Evolutionary conservation across 2,113 vertebrate genomes (phyloP).

Genomic region (Scomber scombrus): DNA sequence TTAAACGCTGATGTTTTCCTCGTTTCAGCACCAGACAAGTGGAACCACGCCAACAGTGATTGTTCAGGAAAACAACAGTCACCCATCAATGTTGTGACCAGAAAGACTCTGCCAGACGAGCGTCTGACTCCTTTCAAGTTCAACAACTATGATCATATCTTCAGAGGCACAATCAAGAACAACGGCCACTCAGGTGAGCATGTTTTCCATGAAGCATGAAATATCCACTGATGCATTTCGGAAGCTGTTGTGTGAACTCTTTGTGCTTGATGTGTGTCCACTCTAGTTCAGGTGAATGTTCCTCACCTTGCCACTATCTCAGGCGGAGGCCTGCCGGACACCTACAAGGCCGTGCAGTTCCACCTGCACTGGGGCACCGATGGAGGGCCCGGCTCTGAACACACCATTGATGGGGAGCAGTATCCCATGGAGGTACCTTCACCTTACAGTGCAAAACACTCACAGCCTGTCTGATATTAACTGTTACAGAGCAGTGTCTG

Average conservation of each 20-base stretch:
- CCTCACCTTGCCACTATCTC: constrained; percentile 57
- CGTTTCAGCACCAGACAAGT: constrained; percentile 77
- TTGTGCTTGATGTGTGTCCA: not conserved
- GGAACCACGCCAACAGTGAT: constrained; percentile 53
- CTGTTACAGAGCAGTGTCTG: too few relatives aligned
- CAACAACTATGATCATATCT: constrained; percentile 76
- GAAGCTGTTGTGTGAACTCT: not conserved
- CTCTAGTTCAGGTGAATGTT: constrained; percentile 86
- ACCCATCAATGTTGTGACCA: constrained; percentile 85
- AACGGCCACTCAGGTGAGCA: constrained; percentile 84
- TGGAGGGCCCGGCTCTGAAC: constrained; percentile 82
- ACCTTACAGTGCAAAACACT: not conserved
- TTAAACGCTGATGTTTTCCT: not conserved
- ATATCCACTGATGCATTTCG: not conserved
- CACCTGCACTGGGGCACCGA: constrained; percentile 92
- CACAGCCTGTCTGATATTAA: not conserved
- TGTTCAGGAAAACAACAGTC: constrained; percentile 79
- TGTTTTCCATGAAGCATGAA: not conserved
- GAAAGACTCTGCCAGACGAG: constrained; percentile 74
- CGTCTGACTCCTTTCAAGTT: constrained; percentile 77
- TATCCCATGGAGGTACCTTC: constrained; percentile 92
- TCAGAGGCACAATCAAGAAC: constrained; percentile 75
- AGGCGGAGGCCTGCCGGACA: constrained; percentile 79
- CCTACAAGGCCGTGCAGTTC: constrained; percentile 89
- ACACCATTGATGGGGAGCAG: constrained; percentile 90